Percentiles rank a stretch among this genome's conserved stretches.
These are phyloP conservation scores for Amphimedon queenslandica DNA, from an alignment of 37 sponge, comb jelly and placozoan species.

Conservation along the genomic window DNA sequence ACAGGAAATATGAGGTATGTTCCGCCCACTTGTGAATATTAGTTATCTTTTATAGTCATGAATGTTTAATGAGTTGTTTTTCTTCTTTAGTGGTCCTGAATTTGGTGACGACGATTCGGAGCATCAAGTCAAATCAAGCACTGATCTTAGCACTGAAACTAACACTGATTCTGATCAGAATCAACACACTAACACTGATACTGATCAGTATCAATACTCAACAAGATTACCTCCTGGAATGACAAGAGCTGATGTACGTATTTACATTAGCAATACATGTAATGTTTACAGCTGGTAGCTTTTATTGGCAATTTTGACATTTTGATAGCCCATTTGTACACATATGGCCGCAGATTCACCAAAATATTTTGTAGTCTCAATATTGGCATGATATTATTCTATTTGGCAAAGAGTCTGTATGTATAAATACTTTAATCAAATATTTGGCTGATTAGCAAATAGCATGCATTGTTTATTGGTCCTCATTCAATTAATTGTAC, in stretches of 20 bases:
- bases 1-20: background rate
- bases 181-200: background rate
- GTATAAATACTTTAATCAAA: too few relatives aligned
- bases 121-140: too few relatives aligned
- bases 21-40: background rate
- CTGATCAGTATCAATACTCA: background rate
- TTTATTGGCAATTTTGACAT: background rate
- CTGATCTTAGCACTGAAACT: too few relatives aligned
- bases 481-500: background rate
- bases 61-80: too few relatives aligned
- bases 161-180: background rate
- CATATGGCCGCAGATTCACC: background rate
- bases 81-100: too few relatives aligned
- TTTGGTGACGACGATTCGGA: too few relatives aligned
- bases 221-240: slow-evolving; percentile 8
- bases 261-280: background rate
- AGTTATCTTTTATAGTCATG: too few relatives aligned
- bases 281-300: background rate
- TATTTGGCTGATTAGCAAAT: too few relatives aligned
- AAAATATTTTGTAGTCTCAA: background rate
- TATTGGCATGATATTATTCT: background rate
- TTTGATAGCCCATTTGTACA: background rate
- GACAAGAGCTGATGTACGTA: background rate
- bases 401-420: too few relatives aligned
- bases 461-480: too few relatives aligned